Percentiles rank a stretch among this genome's conserved stretches.
Evolutionary conservation across 2,113 vertebrate species (phyloP).

Genomic region (Pampusana beccarii): DNA sequence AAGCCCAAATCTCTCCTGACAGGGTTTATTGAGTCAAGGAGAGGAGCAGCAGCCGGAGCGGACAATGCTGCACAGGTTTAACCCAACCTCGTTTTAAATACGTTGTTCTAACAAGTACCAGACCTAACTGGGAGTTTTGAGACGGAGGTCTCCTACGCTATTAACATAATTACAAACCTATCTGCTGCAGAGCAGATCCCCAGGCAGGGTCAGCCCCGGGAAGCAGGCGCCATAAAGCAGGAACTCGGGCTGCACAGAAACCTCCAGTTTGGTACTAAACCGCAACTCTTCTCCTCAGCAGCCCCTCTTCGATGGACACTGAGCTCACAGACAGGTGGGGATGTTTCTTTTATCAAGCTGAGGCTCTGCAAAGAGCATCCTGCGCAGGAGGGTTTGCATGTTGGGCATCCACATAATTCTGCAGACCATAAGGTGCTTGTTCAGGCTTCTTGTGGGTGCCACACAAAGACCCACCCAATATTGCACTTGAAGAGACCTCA

Average conservation of each 20-base stretch:
- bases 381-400: accelerated
- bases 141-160: background rate
- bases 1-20: background rate
- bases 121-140: background rate
- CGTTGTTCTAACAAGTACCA: background rate
- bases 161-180: background rate
- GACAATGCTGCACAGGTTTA: background rate
- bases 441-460: background rate
- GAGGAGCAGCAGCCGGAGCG: background rate
- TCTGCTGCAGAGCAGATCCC: background rate
- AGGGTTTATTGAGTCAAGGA: background rate
- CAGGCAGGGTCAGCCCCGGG: accelerated
- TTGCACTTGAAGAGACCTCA: background rate
- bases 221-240: accelerated
- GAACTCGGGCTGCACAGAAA: background rate
- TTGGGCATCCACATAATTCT: accelerated
- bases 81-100: background rate
- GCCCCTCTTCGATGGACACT: background rate
- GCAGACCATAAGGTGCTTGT: accelerated
- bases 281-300: background rate
- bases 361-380: accelerated
- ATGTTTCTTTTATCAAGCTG: accelerated
- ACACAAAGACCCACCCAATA: background rate
- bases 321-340: background rate
- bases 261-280: background rate